Evolutionary conservation across 2,797 vertebrate genomes (phyloP).

Genomic region (Pristis pectinata): DNA sequence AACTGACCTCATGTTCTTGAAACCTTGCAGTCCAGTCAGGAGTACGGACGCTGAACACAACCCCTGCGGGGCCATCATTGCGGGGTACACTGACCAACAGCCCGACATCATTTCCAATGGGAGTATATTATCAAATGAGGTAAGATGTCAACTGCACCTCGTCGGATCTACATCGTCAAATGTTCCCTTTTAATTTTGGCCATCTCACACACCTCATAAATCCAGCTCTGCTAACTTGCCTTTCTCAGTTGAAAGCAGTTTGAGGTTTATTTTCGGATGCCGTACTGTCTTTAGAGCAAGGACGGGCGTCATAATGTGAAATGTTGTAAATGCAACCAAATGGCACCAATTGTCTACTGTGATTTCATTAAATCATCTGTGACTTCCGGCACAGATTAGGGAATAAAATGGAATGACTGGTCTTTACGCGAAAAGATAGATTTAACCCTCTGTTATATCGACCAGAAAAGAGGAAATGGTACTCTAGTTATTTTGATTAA

Average conservation of each 20-base stretch:
- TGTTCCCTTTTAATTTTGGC: neutral
- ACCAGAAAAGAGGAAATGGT: too few relatives aligned
- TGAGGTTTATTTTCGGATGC: too few relatives aligned
- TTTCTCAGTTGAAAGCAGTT: neutral
- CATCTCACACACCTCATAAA: neutral
- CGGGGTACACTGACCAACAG: slow-evolving; percentile 87
- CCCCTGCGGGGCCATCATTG: slow-evolving; percentile 84
- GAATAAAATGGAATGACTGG: neutral
- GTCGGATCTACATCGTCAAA: slow-evolving; percentile 39
- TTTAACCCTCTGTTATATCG: neutral
- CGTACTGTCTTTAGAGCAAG: neutral
- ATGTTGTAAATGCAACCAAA: neutral
- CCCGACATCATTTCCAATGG: slow-evolving; percentile 97
- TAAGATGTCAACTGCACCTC: slow-evolving; percentile 56
- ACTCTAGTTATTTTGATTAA: neutral
- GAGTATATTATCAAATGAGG: slow-evolving; percentile 90
- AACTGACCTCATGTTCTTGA: slow-evolving; percentile 97
- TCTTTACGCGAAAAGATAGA: too few relatives aligned
- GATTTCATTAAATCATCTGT: neutral
- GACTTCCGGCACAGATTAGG: neutral
- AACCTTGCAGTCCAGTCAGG: slow-evolving; percentile 86
- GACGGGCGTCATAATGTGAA: neutral
- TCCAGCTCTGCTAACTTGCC: neutral
- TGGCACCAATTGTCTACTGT: neutral
- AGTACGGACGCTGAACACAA: slow-evolving; percentile 85